Evolutionary conservation across 2,113 vertebrate species (phyloP).

Genomic region (Hemiprocne comata): DNA sequence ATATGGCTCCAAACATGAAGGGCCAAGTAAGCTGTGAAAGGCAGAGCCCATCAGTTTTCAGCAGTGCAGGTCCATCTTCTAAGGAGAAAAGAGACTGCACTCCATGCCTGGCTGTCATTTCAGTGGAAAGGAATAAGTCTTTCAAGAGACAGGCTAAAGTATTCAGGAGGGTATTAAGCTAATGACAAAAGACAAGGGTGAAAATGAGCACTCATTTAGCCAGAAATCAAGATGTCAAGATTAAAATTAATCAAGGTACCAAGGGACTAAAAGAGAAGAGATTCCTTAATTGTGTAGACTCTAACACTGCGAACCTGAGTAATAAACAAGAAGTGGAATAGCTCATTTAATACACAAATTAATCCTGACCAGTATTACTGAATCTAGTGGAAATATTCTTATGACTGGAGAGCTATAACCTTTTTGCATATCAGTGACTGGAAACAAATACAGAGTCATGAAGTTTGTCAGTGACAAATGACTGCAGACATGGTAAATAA

Average conservation of each 20-base stretch:
- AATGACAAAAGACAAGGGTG: constrained; percentile 72
- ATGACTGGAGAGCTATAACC: background rate
- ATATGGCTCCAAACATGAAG: background rate
- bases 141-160: constrained; percentile 63
- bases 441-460: background rate
- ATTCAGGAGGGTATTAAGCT: constrained; percentile 71
- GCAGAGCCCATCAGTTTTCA: background rate
- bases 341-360: constrained; percentile 45
- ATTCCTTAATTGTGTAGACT: constrained; percentile 65
- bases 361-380: background rate
- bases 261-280: constrained; percentile 62
- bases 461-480: constrained; percentile 33
- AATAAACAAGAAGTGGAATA: constrained; percentile 62
- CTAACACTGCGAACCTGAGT: background rate
- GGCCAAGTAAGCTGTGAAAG: background rate
- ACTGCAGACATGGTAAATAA: constrained; percentile 16
- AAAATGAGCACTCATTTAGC: constrained; percentile 73
- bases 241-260: constrained; percentile 72
- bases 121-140: constrained; percentile 52
- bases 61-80: background rate
- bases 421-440: background rate
- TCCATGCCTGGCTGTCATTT: constrained; percentile 15
- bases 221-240: constrained; percentile 74
- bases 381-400: background rate
- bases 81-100: background rate